phyloP scores from a whole-genome alignment of 1,140 invertebrate genomes.

The Wiebesia pumilae region DNA sequence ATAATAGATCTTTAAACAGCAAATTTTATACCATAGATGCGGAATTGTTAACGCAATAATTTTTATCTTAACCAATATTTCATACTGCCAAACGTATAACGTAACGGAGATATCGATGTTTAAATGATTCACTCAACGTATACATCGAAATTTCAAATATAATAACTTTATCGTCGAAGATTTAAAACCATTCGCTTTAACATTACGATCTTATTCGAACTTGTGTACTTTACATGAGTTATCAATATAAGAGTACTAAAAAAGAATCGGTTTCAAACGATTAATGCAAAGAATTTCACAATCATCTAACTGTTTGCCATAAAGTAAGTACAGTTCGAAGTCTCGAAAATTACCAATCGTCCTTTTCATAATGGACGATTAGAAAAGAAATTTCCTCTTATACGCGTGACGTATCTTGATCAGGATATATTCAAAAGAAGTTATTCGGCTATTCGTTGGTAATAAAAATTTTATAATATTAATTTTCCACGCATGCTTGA shows the following conservation, averaged over 20 bases:
- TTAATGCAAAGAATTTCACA: too few relatives aligned
- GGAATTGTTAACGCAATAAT: neutral
- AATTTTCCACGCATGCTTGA: too few relatives aligned
- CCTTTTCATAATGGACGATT: too few relatives aligned
- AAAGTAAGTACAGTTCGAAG: too few relatives aligned
- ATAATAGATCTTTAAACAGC: too few relatives aligned
- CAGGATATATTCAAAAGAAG: too few relatives aligned
- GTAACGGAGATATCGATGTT: neutral
- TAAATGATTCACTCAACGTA: neutral
- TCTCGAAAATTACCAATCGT: too few relatives aligned
- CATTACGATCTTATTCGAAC: neutral
- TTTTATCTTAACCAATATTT: neutral
- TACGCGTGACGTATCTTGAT: too few relatives aligned
- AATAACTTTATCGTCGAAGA: neutral
- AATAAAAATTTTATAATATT: too few relatives aligned
- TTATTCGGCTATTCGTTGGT: too few relatives aligned
- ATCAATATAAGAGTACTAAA: neutral
- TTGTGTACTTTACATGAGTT: neutral
- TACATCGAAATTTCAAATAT: neutral
- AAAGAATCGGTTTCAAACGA: neutral
- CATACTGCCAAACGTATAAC: neutral
- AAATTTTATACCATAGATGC: neutral
- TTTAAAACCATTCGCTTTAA: neutral
- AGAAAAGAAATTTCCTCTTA: too few relatives aligned
- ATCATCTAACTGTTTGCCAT: too few relatives aligned